phyloP scores from a whole-genome alignment of 2,888 invertebrate species.

The Mesopsocus fuscifrons region DNA sequence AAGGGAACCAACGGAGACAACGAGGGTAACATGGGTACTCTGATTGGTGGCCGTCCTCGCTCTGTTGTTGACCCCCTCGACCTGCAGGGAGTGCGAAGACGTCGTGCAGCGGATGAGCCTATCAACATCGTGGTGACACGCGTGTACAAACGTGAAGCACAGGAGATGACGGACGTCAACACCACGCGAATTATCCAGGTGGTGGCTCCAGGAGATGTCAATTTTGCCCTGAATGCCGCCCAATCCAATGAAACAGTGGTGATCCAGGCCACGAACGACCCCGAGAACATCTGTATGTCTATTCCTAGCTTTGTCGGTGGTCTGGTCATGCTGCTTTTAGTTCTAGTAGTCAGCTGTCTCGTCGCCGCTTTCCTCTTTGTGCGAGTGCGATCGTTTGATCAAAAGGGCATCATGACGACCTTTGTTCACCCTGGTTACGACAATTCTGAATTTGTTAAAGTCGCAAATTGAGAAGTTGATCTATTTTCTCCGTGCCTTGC shows the following conservation, averaged over 20 bases:
- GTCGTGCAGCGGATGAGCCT: constrained; percentile 30
- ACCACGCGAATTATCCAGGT: constrained; percentile 77
- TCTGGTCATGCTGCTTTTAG: constrained; percentile 59
- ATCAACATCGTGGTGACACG: constrained; percentile 42
- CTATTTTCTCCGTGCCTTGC: too few relatives aligned
- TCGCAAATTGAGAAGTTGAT: constrained; percentile 42
- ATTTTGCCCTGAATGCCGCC: constrained; percentile 53
- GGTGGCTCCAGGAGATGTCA: constrained; percentile 76
- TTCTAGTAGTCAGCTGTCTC: constrained; percentile 66
- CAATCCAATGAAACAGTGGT: constrained; percentile 46
- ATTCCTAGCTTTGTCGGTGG: constrained; percentile 84
- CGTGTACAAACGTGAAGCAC: constrained; percentile 67
- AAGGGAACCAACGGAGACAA: constrained; percentile 44
- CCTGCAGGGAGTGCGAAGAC: constrained; percentile 50
- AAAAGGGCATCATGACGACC: constrained; percentile 39
- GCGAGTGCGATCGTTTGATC: constrained; percentile 36
- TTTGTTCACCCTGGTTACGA: constrained; percentile 46
- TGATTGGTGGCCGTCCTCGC: constrained; percentile 72
- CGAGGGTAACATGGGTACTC: constrained; percentile 58
- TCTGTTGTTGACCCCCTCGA: constrained; percentile 57
- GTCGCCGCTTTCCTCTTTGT: constrained; percentile 73
- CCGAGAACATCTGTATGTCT: constrained; percentile 62
- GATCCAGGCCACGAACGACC: constrained; percentile 44
- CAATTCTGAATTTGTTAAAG: constrained; percentile 65
- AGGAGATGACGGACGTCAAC: constrained; percentile 82